Percentiles rank a stretch among this genome's conserved stretches.
Evolutionary conservation across 2,113 vertebrate species (phyloP).

Genomic region (Megaceryle torquata): DNA sequence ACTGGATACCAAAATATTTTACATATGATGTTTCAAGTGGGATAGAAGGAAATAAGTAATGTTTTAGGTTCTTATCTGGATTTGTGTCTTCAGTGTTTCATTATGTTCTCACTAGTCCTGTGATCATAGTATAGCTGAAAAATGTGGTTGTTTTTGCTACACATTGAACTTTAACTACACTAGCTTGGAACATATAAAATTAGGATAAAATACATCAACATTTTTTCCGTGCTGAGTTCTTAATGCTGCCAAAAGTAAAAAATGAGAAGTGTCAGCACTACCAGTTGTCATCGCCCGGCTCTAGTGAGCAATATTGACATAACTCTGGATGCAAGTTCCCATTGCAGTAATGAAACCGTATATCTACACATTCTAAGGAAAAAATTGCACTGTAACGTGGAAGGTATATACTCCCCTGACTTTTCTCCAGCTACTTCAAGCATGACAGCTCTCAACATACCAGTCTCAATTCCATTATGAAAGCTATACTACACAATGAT

Average conservation of each 20-base stretch:
- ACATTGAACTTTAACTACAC: background rate
- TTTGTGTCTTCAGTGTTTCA: background rate
- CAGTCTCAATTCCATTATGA: background rate
- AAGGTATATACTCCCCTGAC: background rate
- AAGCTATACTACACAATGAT: background rate
- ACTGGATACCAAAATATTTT: background rate
- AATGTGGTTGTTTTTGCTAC: background rate
- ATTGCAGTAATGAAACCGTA: background rate
- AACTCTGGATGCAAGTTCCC: background rate
- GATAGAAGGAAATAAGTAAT: background rate
- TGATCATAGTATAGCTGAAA: background rate
- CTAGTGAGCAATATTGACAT: background rate
- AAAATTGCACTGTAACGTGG: background rate
- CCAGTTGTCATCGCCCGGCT: background rate
- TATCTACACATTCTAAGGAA: background rate
- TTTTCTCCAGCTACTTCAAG: background rate
- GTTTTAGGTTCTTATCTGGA: background rate
- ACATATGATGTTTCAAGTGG: background rate
- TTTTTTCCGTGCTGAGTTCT: background rate
- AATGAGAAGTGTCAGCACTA: background rate
- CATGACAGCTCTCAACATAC: background rate
- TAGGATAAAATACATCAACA: background rate
- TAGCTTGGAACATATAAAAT: background rate
- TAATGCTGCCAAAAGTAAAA: background rate
- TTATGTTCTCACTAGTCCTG: background rate